These are phyloP conservation scores for Cremastinae sp. DNA, from an alignment of 2,888 invertebrate species.

Conservation along the genomic window DNA sequence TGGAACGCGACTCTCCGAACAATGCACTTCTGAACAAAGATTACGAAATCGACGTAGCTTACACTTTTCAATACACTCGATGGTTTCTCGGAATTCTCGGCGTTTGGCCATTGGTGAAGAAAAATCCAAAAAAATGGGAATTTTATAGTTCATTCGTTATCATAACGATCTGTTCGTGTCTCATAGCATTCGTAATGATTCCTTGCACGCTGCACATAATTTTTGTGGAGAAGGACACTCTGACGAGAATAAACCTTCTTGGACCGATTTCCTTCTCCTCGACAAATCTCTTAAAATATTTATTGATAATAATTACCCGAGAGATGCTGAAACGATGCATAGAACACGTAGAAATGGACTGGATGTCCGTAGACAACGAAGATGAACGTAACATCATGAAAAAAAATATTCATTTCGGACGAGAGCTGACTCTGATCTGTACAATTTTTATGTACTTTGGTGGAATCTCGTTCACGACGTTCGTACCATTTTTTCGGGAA, in stretches of 20 bases:
- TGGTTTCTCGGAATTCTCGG: conserved; percentile 41
- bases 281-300: conserved; percentile 45
- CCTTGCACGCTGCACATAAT: conserved; percentile 4
- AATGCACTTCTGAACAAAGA: conserved; percentile 21
- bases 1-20: no score
- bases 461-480: conserved; percentile 47
- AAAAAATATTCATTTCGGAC: conserved; percentile 42
- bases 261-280: conserved; percentile 44
- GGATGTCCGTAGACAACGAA: conserved; percentile 39
- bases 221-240: not conserved
- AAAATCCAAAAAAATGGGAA: conserved; percentile 14
- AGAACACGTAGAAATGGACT: conserved; percentile 62
- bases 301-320: conserved; percentile 29
- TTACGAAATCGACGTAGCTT: conserved; percentile 41
- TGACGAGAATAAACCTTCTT: conserved; percentile 2
- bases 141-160: not conserved
- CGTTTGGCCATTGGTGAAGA: conserved; percentile 48
- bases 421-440: conserved; percentile 55
- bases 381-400: conserved; percentile 60
- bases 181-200: not conserved
- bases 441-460: conserved; percentile 58
- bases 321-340: conserved; percentile 56
- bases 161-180: not conserved
- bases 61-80: conserved; percentile 38
- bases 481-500: conserved; percentile 40